Base-by-base conservation (phyloP, 2,113 vertebrate genomes). In the Smithornis capensis region DNA sequence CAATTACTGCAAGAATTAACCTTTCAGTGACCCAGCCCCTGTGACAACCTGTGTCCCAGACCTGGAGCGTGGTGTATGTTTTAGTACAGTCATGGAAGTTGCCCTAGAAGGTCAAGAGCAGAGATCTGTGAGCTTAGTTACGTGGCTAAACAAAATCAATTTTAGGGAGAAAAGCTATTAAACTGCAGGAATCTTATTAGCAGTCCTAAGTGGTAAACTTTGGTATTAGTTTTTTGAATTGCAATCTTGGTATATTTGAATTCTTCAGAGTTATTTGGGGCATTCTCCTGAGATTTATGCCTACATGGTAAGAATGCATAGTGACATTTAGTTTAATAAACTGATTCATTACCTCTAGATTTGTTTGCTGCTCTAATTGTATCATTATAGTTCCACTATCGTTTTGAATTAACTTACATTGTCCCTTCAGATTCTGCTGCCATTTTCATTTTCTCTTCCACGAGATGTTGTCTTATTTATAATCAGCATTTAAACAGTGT, bases 241-340 rank as follows among this genome's bases (percentile, higher is more conserved):
- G 53, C 82, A 77, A 0, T 85, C 71, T 85, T 89, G 77, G 38
- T 86, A 12, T 10, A 4, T 93, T 85, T 87, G 60, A 92, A 49
- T 78, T 94, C 56, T 64, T 89, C 42, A 67, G 47, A 44, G 47
- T 75, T 87, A 71, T 81, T 93, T 69, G 67, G 78, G 83, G 47
- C 47, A 21, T 88, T 93, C 86, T 50, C 81, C 42, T 64, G 91
- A 89, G 89, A 95, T 68, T 92, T 91, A 31, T 44, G 80, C 60
- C n/a, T 75, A 15, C 38, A 8, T 6, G 10, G 56, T 88, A 42
- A 59, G 86, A 95, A 89, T 74, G 29, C 56, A 55, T 14, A 67
- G 86, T 90, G 76, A 92, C 55, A 80, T 90, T 95, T 92, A 56
- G 65, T 79, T 92, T 94, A 83, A 80, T 93, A 38, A 31, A 93